Conservation (phyloP, 2,797 vertebrate species). For the Vespertilio murinus region DNA sequence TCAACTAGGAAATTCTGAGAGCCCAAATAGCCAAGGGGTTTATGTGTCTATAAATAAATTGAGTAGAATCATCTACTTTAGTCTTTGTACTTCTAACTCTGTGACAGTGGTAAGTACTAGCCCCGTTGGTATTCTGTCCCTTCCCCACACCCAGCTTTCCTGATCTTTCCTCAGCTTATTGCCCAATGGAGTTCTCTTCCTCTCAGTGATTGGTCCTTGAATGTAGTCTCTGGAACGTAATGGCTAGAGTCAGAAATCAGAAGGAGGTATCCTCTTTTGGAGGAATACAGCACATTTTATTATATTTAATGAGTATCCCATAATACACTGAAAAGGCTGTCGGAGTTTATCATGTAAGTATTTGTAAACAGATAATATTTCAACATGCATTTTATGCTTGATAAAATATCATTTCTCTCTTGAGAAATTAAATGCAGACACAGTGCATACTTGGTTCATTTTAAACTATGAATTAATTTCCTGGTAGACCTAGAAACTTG, state of each 20-base stretch:
- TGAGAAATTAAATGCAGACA: constrained; percentile 70
- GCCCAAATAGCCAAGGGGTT: background rate
- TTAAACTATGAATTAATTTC: constrained; percentile 76
- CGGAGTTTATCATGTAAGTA: constrained; percentile 44
- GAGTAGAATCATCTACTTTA: background rate
- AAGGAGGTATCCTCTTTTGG: background rate
- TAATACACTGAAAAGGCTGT: constrained; percentile 61
- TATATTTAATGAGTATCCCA: constrained; percentile 28
- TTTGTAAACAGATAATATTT: constrained; percentile 60
- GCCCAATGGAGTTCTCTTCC: background rate
- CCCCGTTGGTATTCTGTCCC: background rate
- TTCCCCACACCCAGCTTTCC: background rate
- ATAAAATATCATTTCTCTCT: constrained; percentile 71
- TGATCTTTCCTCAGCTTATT: background rate
- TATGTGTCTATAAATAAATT: background rate
- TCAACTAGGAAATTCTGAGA: background rate
- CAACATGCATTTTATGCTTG: constrained; percentile 68
- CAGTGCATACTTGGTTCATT: constrained; percentile 70
- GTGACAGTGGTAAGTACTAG: too few relatives aligned
- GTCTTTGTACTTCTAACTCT: background rate
- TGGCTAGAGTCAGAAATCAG: background rate
- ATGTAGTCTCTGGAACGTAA: background rate
- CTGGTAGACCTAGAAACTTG: constrained; percentile 70
- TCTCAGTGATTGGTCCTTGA: background rate
- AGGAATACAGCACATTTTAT: background rate